These are phyloP conservation scores for Tetheella fluctuosa DNA, from an alignment of 2,888 invertebrate species.

Conservation along the genomic window DNA sequence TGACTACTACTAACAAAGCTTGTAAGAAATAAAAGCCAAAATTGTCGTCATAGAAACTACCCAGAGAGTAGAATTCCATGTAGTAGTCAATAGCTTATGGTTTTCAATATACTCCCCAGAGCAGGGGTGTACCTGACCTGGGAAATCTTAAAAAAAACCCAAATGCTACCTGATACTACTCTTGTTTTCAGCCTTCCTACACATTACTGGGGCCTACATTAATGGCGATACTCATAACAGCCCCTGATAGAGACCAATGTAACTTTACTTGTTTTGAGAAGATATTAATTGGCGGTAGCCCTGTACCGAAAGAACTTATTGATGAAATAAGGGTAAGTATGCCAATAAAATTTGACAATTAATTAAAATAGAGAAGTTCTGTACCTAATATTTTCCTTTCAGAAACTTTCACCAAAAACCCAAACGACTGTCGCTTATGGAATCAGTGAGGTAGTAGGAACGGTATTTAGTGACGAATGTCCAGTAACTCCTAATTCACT, in stretches of 20 bases:
- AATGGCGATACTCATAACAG: background rate
- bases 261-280: constrained; percentile 1
- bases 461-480: background rate
- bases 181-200: constrained; percentile 6
- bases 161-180: background rate
- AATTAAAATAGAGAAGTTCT: background rate
- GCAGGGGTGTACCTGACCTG: too few relatives aligned
- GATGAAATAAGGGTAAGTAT: background rate
- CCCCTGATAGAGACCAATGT: background rate
- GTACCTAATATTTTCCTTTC: background rate
- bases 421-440: background rate
- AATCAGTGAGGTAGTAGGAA: background rate
- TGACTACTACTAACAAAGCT: too few relatives aligned
- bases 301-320: background rate
- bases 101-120: too few relatives aligned
- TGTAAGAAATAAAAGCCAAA: too few relatives aligned
- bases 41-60: too few relatives aligned
- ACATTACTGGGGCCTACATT: background rate
- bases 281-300: constrained; percentile 1
- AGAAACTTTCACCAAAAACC: background rate
- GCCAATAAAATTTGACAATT: background rate
- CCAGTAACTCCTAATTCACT: background rate
- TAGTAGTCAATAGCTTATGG: too few relatives aligned
- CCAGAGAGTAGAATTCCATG: too few relatives aligned
- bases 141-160: too few relatives aligned